A percentile compares a stretch with the other conserved stretches of the same genome.
phyloP scores from a whole-genome alignment of 2,888 invertebrate genomes.

The Chaetogeoica ovagalla region DNA sequence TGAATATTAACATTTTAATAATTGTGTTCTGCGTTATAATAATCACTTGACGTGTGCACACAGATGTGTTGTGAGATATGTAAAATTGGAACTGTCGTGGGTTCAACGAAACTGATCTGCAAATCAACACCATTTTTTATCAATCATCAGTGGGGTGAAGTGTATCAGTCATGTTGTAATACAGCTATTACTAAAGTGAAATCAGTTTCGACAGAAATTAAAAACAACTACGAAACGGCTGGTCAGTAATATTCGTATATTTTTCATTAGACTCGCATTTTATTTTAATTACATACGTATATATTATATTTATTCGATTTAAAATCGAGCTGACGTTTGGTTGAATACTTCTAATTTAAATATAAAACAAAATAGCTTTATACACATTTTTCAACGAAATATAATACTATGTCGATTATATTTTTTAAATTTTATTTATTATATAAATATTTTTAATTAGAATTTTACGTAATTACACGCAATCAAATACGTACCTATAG shows the following conservation, averaged over 20 bases:
- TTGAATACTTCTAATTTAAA: too few relatives aligned
- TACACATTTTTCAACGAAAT: too few relatives aligned
- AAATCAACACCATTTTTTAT: constrained; percentile 61
- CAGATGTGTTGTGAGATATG: constrained; percentile 70
- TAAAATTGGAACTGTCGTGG: constrained; percentile 62
- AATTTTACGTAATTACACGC: too few relatives aligned
- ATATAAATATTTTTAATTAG: too few relatives aligned
- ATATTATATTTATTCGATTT: too few relatives aligned
- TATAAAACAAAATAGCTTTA: too few relatives aligned
- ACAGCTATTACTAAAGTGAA: constrained; percentile 54
- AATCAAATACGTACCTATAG: too few relatives aligned
- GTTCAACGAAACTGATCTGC: constrained; percentile 59
- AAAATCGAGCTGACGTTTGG: too few relatives aligned
- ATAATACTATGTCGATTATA: too few relatives aligned
- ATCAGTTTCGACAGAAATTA: not conserved
- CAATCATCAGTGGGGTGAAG: constrained; percentile 66
- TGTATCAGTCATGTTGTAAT: constrained; percentile 68
- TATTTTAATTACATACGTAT: too few relatives aligned
- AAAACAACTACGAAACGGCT: not conserved
- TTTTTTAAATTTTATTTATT: too few relatives aligned
- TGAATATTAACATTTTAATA: too few relatives aligned
- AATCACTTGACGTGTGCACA: not conserved
- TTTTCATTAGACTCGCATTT: not conserved
- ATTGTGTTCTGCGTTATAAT: not conserved
- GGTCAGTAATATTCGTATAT: constrained; percentile 16